Conservation (phyloP, 2,888 invertebrate genomes). For the Abrostola triplasia region DNA sequence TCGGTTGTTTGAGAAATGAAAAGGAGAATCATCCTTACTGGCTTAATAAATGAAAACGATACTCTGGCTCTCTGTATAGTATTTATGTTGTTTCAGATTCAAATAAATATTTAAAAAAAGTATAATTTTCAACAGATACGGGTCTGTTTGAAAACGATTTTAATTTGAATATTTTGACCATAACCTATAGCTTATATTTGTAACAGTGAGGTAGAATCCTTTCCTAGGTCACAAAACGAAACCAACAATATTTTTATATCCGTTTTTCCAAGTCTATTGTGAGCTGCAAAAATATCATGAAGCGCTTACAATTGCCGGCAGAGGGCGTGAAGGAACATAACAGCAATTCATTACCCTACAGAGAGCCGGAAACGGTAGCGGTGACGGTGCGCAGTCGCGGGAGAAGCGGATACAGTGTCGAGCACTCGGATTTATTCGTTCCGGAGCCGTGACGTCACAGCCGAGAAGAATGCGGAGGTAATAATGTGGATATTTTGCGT, state of each 20-base stretch:
- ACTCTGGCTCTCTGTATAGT: no score
- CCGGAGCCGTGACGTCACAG: slow-evolving; percentile 47
- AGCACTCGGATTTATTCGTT: slow-evolving; percentile 58
- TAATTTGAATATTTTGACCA: slow-evolving; percentile 1
- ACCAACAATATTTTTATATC: not conserved
- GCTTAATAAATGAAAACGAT: no score
- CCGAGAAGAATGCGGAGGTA: slow-evolving; percentile 29
- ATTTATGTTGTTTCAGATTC: no score
- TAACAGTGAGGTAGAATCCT: not conserved
- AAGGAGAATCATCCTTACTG: no score
- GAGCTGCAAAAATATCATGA: not conserved
- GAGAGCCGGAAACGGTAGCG: slow-evolving; percentile 49
- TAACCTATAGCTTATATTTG: not conserved
- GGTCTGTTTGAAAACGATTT: not conserved
- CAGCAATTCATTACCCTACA: slow-evolving; percentile 48
- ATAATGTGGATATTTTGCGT: slow-evolving; percentile 22
- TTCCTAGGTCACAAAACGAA: not conserved
- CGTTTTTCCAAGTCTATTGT: not conserved
- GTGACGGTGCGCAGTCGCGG: slow-evolving; percentile 41
- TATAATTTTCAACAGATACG: not conserved
- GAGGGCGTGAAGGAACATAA: slow-evolving; percentile 23
- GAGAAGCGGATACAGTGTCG: slow-evolving; percentile 51
- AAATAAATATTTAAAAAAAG: not conserved
- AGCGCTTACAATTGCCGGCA: slow-evolving; percentile 5
- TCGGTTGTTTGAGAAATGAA: no score